phyloP scores from a whole-genome alignment of 2,797 vertebrate species.

The Pangasius larnaudii region DNA sequence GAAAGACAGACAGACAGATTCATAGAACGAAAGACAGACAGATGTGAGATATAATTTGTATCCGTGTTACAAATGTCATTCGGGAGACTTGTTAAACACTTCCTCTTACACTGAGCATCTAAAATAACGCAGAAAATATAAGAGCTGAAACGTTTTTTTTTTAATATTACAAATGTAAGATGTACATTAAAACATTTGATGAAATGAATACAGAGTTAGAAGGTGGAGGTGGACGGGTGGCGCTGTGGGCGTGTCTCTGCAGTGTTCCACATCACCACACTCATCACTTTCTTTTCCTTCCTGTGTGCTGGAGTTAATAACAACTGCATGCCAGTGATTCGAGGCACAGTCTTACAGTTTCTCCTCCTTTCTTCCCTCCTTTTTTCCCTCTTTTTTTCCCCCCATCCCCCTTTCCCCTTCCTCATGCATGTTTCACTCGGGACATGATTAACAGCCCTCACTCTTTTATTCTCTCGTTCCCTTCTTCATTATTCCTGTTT shows the following conservation, averaged over 20 bases:
- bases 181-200: too few species aligned
- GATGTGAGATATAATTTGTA: neutral
- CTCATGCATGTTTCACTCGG: slow-evolving; percentile 19
- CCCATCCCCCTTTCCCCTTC: neutral
- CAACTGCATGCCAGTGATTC: neutral
- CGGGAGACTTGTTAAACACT: too few species aligned
- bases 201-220: too few species aligned
- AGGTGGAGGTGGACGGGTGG: neutral
- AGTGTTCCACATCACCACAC: neutral
- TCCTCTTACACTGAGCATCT: too few species aligned
- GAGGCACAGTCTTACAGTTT: neutral
- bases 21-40: neutral
- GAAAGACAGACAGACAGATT: neutral
- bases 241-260: neutral
- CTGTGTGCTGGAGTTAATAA: neutral
- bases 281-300: neutral
- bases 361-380: neutral
- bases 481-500: slow-evolving; percentile 61
- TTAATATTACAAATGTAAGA: too few species aligned
- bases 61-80: neutral
- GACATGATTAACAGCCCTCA: slow-evolving; percentile 64
- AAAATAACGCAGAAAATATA: too few species aligned
- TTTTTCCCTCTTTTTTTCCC: neutral
- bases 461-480: slow-evolving; percentile 67
- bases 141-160: too few species aligned